Percentiles rank a stretch among this genome's conserved stretches.
Evolutionary conservation across 2,888 invertebrate species (phyloP).

Genomic region (Lasioglossum vierecki): DNA sequence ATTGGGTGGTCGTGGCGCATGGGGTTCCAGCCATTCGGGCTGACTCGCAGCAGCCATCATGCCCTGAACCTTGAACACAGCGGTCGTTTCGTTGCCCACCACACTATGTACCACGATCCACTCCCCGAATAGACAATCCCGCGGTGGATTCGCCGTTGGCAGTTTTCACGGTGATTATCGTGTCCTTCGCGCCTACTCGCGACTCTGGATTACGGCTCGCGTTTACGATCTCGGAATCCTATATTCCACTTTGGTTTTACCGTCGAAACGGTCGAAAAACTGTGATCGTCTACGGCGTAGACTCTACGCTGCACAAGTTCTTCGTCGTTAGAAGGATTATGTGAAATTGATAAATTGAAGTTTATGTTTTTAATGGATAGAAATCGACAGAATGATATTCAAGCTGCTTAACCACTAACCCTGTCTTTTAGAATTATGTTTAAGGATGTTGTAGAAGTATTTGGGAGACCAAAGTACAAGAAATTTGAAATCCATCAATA

Average conservation of each 20-base stretch:
- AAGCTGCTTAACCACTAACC: too few relatives aligned
- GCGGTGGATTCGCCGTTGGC: conserved; percentile 38
- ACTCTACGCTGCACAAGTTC: not conserved
- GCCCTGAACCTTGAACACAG: conserved; percentile 70
- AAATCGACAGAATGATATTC: too few relatives aligned
- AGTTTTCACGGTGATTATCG: conserved; percentile 11
- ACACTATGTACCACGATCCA: conserved; percentile 71
- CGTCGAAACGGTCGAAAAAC: not conserved
- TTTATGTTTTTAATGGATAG: too few relatives aligned
- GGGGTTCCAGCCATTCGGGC: conserved; percentile 34
- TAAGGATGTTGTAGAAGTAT: too few relatives aligned
- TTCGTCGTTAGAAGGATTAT: not conserved
- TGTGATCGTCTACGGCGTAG: not conserved
- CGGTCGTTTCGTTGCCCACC: conserved; percentile 76
- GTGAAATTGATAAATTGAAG: not conserved
- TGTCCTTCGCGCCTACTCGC: not conserved
- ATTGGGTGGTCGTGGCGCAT: conserved; percentile 45
- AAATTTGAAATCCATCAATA: too few relatives aligned
- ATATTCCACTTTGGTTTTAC: not conserved
- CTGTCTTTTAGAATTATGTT: too few relatives aligned
- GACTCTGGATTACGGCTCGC: not conserved
- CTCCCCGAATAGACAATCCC: conserved; percentile 74
- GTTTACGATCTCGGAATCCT: not conserved
- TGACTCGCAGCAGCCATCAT: conserved; percentile 48
- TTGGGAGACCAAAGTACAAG: too few relatives aligned